A percentile compares a stretch with the other conserved stretches of the same genome.
Conservation (phyloP, 2,113 vertebrate genomes). For the Pterocles gutturalis region DNA sequence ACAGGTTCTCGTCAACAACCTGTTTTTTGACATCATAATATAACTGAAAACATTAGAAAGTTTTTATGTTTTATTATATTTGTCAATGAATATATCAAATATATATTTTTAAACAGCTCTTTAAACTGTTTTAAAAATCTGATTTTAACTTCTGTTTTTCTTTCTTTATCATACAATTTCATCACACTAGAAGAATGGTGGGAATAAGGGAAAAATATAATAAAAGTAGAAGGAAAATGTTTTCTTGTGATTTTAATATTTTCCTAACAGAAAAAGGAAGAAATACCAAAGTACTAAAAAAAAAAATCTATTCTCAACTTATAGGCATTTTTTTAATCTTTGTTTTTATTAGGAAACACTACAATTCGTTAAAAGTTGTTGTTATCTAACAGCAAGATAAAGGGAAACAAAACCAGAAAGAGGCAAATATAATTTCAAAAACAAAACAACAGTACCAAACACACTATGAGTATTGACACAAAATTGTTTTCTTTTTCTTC, state of each 20-base stretch:
- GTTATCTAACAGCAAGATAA: background rate
- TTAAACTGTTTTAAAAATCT: background rate
- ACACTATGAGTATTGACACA: background rate
- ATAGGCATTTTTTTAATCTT: background rate
- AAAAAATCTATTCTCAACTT: background rate
- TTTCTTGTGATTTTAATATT: accelerated
- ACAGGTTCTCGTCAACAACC: background rate
- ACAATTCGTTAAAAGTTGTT: background rate
- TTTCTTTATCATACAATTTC: background rate
- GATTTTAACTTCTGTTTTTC: background rate
- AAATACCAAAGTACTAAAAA: background rate
- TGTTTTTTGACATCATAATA: background rate
- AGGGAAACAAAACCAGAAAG: background rate
- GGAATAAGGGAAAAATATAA: background rate
- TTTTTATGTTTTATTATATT: background rate
- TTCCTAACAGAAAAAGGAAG: background rate
- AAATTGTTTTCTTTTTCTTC: background rate
- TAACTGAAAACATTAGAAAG: background rate
- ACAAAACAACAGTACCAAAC: background rate
- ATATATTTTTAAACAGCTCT: accelerated
- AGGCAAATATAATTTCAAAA: background rate
- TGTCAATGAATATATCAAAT: background rate
- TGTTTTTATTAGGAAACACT: background rate
- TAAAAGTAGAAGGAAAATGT: background rate
- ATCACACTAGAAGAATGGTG: background rate